A percentile compares a stretch with the other conserved stretches of the same genome.
phyloP scores from a whole-genome alignment of 2,888 invertebrate species.

The Eucera pruinosa region DNA sequence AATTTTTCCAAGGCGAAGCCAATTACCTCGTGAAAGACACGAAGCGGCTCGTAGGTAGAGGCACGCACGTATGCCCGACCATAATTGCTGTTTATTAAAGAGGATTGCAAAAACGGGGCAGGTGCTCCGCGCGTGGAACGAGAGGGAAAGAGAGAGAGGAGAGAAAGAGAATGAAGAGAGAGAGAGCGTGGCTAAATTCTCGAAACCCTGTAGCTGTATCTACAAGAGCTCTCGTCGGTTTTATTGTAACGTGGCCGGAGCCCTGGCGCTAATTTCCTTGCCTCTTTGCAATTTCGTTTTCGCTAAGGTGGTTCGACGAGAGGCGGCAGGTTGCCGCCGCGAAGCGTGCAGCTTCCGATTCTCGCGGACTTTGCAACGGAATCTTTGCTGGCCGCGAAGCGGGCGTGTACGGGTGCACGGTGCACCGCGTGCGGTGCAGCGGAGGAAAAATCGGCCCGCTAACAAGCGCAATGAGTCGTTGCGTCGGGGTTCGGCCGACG shows the following conservation, averaged over 20 bases:
- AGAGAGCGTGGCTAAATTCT: constrained; percentile 58
- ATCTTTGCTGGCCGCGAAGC: no score
- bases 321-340: neutral
- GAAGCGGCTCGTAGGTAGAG: constrained; percentile 22
- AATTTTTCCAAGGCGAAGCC: constrained; percentile 49
- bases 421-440: no score
- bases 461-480: neutral
- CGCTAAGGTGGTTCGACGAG: constrained; percentile 31
- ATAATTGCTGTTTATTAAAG: constrained; percentile 77
- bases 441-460: neutral
- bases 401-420: constrained; percentile 9
- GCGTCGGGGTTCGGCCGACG: constrained; percentile 22
- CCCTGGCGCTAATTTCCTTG: constrained; percentile 60
- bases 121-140: constrained; percentile 56
- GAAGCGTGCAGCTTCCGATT: neutral
- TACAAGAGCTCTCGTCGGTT: constrained; percentile 41
- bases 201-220: constrained; percentile 46
- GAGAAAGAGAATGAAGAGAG: neutral
- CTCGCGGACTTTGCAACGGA: neutral
- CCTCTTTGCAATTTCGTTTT: constrained; percentile 46
- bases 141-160: neutral
- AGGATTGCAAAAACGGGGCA: constrained; percentile 75
- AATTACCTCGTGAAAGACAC: constrained; percentile 44
- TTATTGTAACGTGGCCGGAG: constrained; percentile 48
- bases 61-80: constrained; percentile 40